phyloP scores from a whole-genome alignment of 1,140 invertebrate species.

The Zelostemma sp. region DNA sequence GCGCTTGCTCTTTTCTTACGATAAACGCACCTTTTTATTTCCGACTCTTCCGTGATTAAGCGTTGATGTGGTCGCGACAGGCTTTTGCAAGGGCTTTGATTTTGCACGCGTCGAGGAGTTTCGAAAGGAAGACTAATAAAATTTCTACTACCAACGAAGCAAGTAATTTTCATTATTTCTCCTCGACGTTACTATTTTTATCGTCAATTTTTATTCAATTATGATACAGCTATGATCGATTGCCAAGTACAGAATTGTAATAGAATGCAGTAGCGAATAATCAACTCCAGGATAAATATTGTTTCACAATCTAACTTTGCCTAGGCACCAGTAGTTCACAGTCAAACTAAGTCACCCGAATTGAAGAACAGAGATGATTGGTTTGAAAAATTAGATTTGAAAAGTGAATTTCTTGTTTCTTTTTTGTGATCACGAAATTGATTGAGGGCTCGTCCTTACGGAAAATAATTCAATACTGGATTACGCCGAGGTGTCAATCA shows the following conservation, averaged over 20 bases:
- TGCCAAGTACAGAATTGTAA: no score
- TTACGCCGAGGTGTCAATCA: conserved; percentile 20
- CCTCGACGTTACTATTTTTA: conserved; percentile 32
- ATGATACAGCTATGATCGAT: no score
- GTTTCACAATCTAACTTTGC: no score
- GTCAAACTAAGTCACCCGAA: no score
- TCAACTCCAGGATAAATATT: no score
- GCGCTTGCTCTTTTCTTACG: conserved; percentile 39
- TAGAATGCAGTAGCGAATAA: no score
- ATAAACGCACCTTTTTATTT: conserved; percentile 26
- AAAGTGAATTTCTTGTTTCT: background rate
- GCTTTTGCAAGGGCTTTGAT: conserved; percentile 7
- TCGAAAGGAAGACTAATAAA: conserved; percentile 38
- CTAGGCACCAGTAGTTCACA: no score
- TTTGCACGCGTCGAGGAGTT: conserved; percentile 32
- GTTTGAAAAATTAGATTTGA: background rate
- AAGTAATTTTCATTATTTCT: no score
- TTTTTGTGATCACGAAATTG: conserved; percentile 8
- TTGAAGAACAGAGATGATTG: no score
- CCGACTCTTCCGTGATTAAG: conserved; percentile 31
- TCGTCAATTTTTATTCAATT: background rate
- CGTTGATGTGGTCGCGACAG: conserved; percentile 13
- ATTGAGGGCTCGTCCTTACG: conserved; percentile 8
- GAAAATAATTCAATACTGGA: conserved; percentile 20
- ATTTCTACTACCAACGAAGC: no score